Evolutionary conservation across 2,888 invertebrate species (phyloP), one percentile per base, ranked within the genome.

Genomic region (Caenorhabditis sp.): DNA sequence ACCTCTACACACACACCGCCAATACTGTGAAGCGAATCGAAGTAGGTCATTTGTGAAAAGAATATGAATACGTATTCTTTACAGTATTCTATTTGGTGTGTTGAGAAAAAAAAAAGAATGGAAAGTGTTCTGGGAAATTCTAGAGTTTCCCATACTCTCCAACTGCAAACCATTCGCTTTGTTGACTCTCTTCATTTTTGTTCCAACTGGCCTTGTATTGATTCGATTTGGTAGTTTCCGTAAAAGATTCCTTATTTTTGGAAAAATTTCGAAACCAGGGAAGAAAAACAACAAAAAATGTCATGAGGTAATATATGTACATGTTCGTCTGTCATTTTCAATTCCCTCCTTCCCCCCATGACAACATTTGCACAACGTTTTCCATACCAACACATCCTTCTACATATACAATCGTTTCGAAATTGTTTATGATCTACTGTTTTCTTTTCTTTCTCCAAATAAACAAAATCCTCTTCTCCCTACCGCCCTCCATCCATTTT

Each of bases 21-120:
- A 76, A 76, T 59, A 76, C 69, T 61, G 59, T 61, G 54, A 76
- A 76, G 35, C 59, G 41, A 77, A 69, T 35, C 51, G 61, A 77
- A 77, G 77, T 77, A 77, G 77, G 77, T 77, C 77, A 77, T 77
- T 63, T 77, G 77, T 51, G 28, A 56, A 41, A 41, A 51, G 38
- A 69, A 69, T 76, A 61, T 76, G 76, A 76, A 76, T 74, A 64
- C 41, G 22, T 26, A 14, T 24, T 63, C 63, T 51, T 51, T 35
- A 38, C 51, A 49, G 19, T 49, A 63, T 72, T 49, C 41, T 61
- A 49, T 44, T 14, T 44, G 14, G 5, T 44, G 44, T 44, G n/a
- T 44, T n/a, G 14, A 16, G 44, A 5, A 14, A 14, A 12, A 49
- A n/a, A 26, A 1, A n/a, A 31, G 22, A 54, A 24, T 54, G 26